A percentile compares a stretch with the other conserved stretches of the same genome.
Evolutionary conservation across 2,113 vertebrate genomes (phyloP).

Genomic region (Mustelus asterias): DNA sequence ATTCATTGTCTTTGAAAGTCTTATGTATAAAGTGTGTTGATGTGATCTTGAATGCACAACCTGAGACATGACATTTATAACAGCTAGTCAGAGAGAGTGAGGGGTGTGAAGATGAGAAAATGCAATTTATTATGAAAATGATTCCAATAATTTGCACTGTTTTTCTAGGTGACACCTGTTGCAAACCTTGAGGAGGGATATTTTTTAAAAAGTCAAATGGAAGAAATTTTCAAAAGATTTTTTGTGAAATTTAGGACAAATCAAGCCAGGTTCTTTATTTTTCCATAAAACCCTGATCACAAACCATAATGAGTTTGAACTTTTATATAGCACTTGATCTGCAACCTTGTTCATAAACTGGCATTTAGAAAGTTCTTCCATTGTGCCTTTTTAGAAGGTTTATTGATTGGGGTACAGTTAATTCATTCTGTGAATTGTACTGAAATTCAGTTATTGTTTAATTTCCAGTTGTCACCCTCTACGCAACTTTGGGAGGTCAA

Average conservation of each 20-base stretch:
- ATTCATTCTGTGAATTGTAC: neutral
- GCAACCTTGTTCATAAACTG: neutral
- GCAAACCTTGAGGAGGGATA: neutral
- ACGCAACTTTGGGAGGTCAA: conserved; percentile 83
- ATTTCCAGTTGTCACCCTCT: conserved; percentile 81
- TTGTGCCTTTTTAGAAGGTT: neutral
- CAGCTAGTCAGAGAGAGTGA: neutral
- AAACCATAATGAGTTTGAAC: neutral
- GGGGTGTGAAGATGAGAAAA: neutral
- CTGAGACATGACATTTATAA: neutral
- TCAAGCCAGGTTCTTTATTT: neutral
- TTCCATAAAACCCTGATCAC: neutral
- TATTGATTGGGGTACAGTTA: neutral
- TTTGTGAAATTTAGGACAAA: neutral
- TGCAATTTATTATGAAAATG: neutral
- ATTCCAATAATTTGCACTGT: neutral
- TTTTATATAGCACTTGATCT: neutral
- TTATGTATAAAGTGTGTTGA: neutral
- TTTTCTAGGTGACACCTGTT: neutral
- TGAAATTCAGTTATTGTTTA: conserved; percentile 38
- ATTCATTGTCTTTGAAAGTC: neutral
- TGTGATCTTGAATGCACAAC: neutral
- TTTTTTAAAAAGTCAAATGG: neutral
- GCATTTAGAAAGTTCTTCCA: neutral
- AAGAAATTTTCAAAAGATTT: neutral